Conservation (phyloP, 2,888 invertebrate species). For the Poecilobothrus nobilitatus region DNA sequence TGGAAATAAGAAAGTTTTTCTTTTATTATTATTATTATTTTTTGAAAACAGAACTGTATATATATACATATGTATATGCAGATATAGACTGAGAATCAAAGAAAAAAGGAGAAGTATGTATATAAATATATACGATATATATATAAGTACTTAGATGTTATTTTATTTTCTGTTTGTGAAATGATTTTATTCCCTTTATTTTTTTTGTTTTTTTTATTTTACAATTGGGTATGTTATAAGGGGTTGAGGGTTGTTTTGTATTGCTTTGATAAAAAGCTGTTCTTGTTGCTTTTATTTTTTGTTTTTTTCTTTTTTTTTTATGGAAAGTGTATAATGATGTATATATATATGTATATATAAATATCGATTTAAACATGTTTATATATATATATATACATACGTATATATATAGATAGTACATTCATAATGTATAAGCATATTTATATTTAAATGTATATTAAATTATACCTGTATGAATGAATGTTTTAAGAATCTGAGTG, state of each 20-base stretch:
- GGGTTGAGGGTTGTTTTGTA: neutral
- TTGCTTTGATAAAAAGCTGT: conserved; percentile 4
- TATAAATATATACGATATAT: no score
- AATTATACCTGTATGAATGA: no score
- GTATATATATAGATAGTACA: neutral
- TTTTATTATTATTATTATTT: no score
- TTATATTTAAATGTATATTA: no score
- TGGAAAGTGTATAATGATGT: neutral
- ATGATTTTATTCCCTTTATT: neutral
- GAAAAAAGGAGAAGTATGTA: neutral
- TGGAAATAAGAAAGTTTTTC: neutral
- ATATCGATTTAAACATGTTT: no score
- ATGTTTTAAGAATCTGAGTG: no score
- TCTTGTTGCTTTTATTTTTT: neutral
- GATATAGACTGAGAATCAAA: neutral
- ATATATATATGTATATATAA: neutral
- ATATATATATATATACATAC: neutral
- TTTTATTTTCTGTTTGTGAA: neutral
- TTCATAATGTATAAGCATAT: no score
- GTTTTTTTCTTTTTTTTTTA: neutral
- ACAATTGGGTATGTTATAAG: neutral
- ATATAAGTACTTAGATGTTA: no score
- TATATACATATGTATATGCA: no score
- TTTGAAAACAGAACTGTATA: neutral
- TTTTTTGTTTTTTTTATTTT: neutral